Conservation (phyloP, 1,140 invertebrate genomes). For the Paramacrobiotus metropolitanus region DNA sequence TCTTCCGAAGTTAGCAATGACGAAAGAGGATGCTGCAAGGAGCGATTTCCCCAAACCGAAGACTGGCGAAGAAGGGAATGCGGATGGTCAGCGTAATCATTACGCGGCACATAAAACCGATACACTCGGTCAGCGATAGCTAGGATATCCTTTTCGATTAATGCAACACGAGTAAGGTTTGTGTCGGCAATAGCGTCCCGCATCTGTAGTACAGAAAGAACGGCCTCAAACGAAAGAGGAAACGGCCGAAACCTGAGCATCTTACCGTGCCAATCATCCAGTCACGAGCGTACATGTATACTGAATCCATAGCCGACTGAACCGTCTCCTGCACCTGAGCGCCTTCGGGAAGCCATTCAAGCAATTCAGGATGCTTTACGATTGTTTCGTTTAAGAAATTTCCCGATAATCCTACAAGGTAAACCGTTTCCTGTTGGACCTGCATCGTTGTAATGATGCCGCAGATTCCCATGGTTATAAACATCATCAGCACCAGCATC, state of each 20-base stretch:
- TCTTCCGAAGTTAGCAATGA: not conserved
- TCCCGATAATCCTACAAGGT: not conserved
- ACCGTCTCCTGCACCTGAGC: not conserved
- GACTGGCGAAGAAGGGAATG: not conserved
- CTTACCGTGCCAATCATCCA: not conserved
- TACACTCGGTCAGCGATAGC: not conserved
- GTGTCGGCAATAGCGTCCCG: not conserved
- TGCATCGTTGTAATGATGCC: not conserved
- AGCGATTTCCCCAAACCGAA: not conserved
- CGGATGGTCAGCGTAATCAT: not conserved
- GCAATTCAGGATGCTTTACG: not conserved
- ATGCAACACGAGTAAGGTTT: not conserved
- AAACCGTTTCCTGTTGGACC: constrained; percentile 2
- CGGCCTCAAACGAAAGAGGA: not conserved
- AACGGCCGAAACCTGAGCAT: not conserved
- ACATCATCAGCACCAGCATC: not conserved
- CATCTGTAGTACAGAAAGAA: not conserved
- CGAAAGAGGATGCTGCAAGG: not conserved
- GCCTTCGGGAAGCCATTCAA: not conserved
- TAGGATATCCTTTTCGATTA: not conserved
- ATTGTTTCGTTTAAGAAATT: not conserved
- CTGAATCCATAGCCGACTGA: not conserved
- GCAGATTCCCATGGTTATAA: not conserved
- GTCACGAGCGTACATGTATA: not conserved
- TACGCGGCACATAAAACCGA: not conserved